Evolutionary conservation across 2,113 vertebrate species (phyloP).

Genomic region (Lethenteron reissneri): DNA sequence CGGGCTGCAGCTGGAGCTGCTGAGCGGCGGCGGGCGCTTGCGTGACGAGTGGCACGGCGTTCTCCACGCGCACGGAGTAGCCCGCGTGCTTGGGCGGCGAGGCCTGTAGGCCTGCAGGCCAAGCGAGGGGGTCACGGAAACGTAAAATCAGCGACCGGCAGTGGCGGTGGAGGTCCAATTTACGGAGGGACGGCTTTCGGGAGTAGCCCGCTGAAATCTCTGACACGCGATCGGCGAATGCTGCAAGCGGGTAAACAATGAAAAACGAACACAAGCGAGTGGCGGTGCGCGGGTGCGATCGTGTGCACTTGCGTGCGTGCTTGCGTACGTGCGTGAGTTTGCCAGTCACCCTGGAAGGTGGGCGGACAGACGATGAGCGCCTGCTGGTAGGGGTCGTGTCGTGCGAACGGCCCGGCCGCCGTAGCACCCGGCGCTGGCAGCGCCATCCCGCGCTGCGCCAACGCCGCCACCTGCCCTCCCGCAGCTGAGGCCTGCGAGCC

Average conservation of each 20-base stretch:
- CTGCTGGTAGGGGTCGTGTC: conserved; percentile 86
- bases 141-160: too few species aligned
- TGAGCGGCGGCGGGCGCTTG: conserved; percentile 74
- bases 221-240: too few species aligned
- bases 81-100: conserved; percentile 87
- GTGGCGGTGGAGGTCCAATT: too few species aligned
- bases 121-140: too few species aligned
- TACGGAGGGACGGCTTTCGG: too few species aligned
- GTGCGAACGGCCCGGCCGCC: conserved; percentile 40
- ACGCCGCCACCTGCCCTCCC: conserved; percentile 84
- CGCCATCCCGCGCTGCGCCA: conserved; percentile 85
- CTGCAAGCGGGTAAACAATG: too few species aligned
- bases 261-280: too few species aligned
- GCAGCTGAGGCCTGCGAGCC: conserved; percentile 22
- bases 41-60: conserved; percentile 89
- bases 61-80: conserved; percentile 93
- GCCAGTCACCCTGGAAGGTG: conserved; percentile 72
- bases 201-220: too few species aligned
- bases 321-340: too few species aligned
- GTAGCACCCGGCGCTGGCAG: conserved; percentile 68
- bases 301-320: too few species aligned
- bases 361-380: conserved; percentile 95
- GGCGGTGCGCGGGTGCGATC: too few species aligned
- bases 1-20: conserved; percentile 83
- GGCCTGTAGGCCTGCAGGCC: conserved; percentile 53